These are phyloP conservation scores for Leucozona laternaria DNA, from an alignment of 2,888 invertebrate genomes.

Conservation along the genomic window DNA sequence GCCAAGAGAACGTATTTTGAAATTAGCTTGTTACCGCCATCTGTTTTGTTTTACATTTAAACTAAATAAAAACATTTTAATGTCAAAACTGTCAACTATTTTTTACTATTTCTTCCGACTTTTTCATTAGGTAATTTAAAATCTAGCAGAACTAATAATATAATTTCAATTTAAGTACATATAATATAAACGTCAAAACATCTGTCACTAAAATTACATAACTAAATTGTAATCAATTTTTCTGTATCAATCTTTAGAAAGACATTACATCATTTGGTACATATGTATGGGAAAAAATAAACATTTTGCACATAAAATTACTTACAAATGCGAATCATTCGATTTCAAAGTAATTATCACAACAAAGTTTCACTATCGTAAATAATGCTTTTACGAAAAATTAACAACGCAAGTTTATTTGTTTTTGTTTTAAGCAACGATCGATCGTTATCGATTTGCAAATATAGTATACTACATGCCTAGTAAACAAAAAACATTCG, in stretches of 20 bases:
- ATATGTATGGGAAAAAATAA: not conserved
- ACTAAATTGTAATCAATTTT: not conserved
- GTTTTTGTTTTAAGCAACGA: conserved; percentile 1
- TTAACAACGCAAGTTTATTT: conserved; percentile 15
- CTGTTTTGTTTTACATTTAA: not conserved
- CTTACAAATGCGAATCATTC: not conserved
- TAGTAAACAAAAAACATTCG: not conserved
- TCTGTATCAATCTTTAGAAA: not conserved
- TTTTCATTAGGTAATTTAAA: not conserved
- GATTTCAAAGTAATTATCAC: conserved; percentile 28
- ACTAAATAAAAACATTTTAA: not conserved
- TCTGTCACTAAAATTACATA: conserved; percentile 15
- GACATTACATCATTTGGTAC: not conserved
- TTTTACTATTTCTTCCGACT: not conserved
- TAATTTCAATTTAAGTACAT: not conserved
- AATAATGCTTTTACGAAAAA: not conserved
- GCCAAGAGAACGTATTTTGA: not conserved
- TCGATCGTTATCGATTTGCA: conserved; percentile 7
- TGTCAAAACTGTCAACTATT: not conserved
- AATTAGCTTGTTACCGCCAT: not conserved
- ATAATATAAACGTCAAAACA: conserved; percentile 23
- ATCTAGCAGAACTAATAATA: conserved; percentile 5
- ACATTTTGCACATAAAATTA: conserved; percentile 5
- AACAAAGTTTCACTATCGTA: not conserved
- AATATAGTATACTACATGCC: not conserved